Conservation (phyloP, 2,888 invertebrate species). For the Electrophaes corylata region DNA sequence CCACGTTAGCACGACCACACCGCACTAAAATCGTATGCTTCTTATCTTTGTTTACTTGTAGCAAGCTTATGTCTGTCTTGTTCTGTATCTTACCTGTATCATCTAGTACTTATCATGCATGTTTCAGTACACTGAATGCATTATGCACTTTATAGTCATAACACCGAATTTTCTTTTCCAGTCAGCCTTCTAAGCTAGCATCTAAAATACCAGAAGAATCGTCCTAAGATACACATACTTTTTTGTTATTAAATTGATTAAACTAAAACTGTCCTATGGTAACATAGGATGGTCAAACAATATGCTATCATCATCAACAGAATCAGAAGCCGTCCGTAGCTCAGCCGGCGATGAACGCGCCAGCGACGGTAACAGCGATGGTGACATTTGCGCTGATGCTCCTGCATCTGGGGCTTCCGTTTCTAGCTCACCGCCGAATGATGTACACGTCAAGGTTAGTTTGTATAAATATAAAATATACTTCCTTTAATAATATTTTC, state of each 20-base stretch:
- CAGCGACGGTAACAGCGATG: slow-evolving; percentile 78
- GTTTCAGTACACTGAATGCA: slow-evolving; percentile 24
- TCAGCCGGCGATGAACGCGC: slow-evolving; percentile 76
- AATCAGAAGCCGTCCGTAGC: slow-evolving; percentile 73
- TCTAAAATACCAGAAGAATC: not conserved
- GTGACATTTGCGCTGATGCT: slow-evolving; percentile 72
- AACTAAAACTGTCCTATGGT: slow-evolving; percentile 18
- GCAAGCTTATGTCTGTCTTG: slow-evolving; percentile 70
- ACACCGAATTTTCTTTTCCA: slow-evolving; percentile 26
- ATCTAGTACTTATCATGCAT: slow-evolving; percentile 32
- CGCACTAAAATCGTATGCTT: slow-evolving; percentile 33
- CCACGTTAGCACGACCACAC: slow-evolving; percentile 30
- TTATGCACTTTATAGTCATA: slow-evolving; percentile 10
- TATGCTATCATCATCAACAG: slow-evolving; percentile 49
- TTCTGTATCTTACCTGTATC: slow-evolving; percentile 45
- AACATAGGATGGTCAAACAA: slow-evolving; percentile 21
- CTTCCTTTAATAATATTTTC: not conserved
- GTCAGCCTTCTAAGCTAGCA: slow-evolving; percentile 21
- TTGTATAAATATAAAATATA: not conserved
- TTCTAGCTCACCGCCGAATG: slow-evolving; percentile 83
- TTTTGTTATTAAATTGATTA: not conserved
- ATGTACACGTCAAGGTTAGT: slow-evolving; percentile 67
- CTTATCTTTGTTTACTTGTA: slow-evolving; percentile 41
- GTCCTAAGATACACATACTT: not conserved
- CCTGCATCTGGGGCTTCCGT: slow-evolving; percentile 77